Evolutionary conservation across 2,113 vertebrate genomes (phyloP), one percentile per base, ranked within the genome.

Genomic region (Marcusenius ussheri): DNA sequence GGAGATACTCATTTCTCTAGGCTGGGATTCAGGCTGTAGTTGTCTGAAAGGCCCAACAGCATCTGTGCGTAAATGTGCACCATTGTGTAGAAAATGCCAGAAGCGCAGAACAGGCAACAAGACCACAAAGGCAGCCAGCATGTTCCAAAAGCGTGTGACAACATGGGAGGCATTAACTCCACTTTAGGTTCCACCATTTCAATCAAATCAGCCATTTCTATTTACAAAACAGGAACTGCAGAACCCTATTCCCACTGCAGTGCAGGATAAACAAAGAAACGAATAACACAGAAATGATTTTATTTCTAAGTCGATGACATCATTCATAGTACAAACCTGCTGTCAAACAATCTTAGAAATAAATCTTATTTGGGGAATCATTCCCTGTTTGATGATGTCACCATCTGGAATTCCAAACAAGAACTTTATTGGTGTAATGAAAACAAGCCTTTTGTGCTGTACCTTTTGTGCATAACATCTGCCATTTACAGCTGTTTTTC

Each of bases 11-110:
- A 91, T 93, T 95, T 93, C 92, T 93, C 91, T 93, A 93, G 94
- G 94, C 93, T 94, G 93, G 93, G 94, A 93, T 94, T 94, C 95
- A 94, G 94, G 91, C 94, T 93, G 92, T 95, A 94, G 93, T 94
- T n/a, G 21, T 94, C 93, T 94, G 93, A 95, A 93, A 94, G 94
- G 95, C 94, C 93, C 93, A 94, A 94, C 95, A 95, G 94, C 95
- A 94, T 94, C 93, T 91, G 93, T 91, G 94, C 92, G 94, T 94
- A 94, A 92, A 94, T 93, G 94, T 94, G 93, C 94, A 94, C 95
- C 93, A 96, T 96, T 96, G 96, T 95, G 94, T 95, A 2, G 95
- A 96, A 96, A 96, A 93, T 96, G 95, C 95, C 95, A 96, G 96
- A 96, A 95, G 95, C 94, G 95, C 95, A 96, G 94, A 96, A 96